Evolutionary conservation across 1,140 invertebrate genomes (phyloP), one percentile per base, ranked within the genome.

Genomic region (Drosophila biarmipes): DNA sequence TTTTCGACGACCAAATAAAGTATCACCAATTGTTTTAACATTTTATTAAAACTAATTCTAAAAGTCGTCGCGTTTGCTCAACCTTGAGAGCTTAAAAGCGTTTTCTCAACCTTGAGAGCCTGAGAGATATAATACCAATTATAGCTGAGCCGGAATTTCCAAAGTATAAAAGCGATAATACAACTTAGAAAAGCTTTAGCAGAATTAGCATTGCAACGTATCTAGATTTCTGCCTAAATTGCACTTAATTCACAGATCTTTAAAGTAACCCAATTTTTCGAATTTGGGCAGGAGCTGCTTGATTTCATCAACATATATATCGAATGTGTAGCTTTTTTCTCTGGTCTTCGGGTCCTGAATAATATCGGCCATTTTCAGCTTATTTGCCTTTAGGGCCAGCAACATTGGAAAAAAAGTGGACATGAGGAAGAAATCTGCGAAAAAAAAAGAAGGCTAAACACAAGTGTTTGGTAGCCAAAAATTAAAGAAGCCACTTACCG

Each of bases 221-320:
- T 14, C 4, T 4, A 35, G 0, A 14, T 35, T 35, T 12, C 12
- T 1, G 5, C 6, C 35, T n/a, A 37, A 6, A 15, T 1, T 1
- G 6, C 7, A 2, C 6, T 7, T 10, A 11, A 17, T 4, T 63
- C 58, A 46, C 2, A 80, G 6, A 11, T 77, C 46, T 7, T 86
- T 71, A 62, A 85, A 85, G 14, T 73, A 80, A 7, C 81, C 80
- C n/a, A 68, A n/a, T 61, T 86, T 27, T 27, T 77, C 71, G 29
- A 40, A 80, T 6, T 61, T 69, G 1, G 53, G 52, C 7, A 85
- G 31, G 14, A 58, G 49, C 14, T 49, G 17, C 43, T 55, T 64
- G 4, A 80, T 15, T 8, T 85, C 78, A 12, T 64, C 31, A 5
- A 69, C 10, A 8, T 45, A 69, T 0, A 6, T 2, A 0, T 73